Base-by-base conservation (phyloP, 37 sponge, comb jelly and placozoan genomes). In the Chondrilla cf. caribensis region DNA sequence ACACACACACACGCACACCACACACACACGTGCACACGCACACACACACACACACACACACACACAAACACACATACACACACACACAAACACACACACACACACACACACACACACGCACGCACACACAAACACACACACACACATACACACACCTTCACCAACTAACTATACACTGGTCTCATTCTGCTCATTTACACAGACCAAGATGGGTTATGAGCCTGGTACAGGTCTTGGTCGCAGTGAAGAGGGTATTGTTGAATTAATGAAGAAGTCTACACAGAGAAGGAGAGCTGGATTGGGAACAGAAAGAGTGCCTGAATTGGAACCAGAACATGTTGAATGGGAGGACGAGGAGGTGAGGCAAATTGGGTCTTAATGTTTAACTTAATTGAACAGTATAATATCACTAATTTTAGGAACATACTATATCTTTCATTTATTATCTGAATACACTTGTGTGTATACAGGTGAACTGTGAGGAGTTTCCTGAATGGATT, bases 141-240 rank as follows among this genome's bases (percentile, higher is more conserved):
- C 64, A 62, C 64, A 62, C 64, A 62, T 22, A 62, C 64, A 62
- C 64, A 62, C 64, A 62, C 64, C 7, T 22, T 19, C 64, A 62
- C 64, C 6, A 9, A 62, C 64, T 19, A 22, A 62, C 64, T n/a
- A 54, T 17, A 54, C 57, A 54, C 57, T 19, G 17, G 17, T 17
- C 11, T 17, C 11, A 11, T 19, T 17, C 11, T 17, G 17, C 57
- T 73, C 76, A 17, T 3, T 47, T 58, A 18, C 80, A 36, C 77
- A 90, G 93, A 81, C 81, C 8, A 83, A 87, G 38, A 95, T 95
- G 95, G 92, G 92, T 0, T 87, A 95, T 68, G 67, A 84, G 29
- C 81, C 87, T 15, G 90, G 92, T 2, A 35, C 42, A 40, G 95
- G 93, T 0, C 67, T 95, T 31, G 95, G 95, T 2, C 66, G 58